These are phyloP conservation scores for Chloroclystis v-ata DNA, from an alignment of 2,888 invertebrate genomes.

Conservation along the genomic window DNA sequence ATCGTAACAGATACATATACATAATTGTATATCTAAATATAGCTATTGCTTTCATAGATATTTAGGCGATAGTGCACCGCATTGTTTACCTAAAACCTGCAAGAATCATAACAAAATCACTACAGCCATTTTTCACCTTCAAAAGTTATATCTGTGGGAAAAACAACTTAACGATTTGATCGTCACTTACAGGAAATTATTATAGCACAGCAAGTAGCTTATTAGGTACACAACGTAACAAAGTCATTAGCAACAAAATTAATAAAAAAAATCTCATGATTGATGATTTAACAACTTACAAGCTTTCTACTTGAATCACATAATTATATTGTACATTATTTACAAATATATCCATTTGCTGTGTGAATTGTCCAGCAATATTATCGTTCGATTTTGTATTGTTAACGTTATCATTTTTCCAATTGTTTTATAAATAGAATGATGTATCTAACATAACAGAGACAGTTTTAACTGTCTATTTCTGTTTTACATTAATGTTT, in stretches of 20 bases:
- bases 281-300: conserved; percentile 50
- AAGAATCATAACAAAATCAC: neutral
- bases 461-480: too few species aligned
- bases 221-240: conserved; percentile 12
- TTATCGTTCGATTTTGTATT: too few species aligned
- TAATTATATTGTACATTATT: conserved; percentile 68
- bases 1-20: conserved; percentile 18
- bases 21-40: conserved; percentile 20
- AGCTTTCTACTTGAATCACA: conserved; percentile 57
- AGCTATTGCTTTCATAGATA: conserved; percentile 9
- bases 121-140: neutral
- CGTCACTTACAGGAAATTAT: conserved; percentile 1
- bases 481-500: neutral
- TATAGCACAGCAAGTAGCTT: conserved; percentile 15
- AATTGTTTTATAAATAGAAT: too few species aligned
- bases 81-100: neutral
- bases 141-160: neutral
- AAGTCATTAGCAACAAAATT: conserved; percentile 21
- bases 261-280: conserved; percentile 35
- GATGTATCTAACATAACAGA: too few species aligned
- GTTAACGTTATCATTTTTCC: too few species aligned
- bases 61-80: conserved; percentile 6
- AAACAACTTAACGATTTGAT: conserved; percentile 4
- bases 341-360: conserved; percentile 43
- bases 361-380: neutral